Evolutionary conservation across 2,888 invertebrate species (phyloP).

Genomic region (Metopia argyrocephala): DNA sequence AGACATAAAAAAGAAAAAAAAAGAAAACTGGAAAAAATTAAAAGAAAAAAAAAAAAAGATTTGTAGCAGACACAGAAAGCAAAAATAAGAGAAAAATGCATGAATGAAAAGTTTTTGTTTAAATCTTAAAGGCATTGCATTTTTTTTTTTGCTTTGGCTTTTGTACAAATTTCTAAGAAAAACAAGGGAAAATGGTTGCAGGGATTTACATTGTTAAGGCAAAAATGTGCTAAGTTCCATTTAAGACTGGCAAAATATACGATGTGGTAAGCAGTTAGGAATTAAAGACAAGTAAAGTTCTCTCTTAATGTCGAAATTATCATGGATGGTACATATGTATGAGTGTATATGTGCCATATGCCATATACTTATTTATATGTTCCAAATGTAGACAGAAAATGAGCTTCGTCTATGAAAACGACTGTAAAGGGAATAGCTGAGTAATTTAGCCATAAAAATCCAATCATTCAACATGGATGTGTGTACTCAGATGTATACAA

Average conservation of each 20-base stretch:
- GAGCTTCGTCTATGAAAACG: no score
- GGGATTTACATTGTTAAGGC: background rate
- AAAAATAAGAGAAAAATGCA: background rate
- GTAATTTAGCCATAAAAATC: no score
- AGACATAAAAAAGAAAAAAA: background rate
- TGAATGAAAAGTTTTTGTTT: background rate
- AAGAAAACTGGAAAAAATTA: slow-evolving; percentile 22
- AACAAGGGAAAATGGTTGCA: background rate
- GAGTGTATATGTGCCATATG: no score
- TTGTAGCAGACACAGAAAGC: background rate
- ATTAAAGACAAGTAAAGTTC: background rate
- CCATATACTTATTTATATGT: no score
- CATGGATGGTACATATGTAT: no score
- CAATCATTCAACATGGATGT: no score
- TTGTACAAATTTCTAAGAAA: background rate
- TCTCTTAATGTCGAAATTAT: no score
- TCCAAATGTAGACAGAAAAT: background rate
- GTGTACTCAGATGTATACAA: no score
- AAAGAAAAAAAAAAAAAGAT: slow-evolving; percentile 7
- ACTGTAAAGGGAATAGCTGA: no score
- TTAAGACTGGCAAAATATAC: background rate
- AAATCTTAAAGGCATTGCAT: slow-evolving; percentile 20
- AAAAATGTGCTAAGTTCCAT: slow-evolving; percentile 22
- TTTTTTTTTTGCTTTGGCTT: background rate
- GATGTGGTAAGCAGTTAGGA: background rate